These are phyloP conservation scores for Pachypsylla venusta DNA, from an alignment of 1,140 invertebrate species.

Conservation along the genomic window DNA sequence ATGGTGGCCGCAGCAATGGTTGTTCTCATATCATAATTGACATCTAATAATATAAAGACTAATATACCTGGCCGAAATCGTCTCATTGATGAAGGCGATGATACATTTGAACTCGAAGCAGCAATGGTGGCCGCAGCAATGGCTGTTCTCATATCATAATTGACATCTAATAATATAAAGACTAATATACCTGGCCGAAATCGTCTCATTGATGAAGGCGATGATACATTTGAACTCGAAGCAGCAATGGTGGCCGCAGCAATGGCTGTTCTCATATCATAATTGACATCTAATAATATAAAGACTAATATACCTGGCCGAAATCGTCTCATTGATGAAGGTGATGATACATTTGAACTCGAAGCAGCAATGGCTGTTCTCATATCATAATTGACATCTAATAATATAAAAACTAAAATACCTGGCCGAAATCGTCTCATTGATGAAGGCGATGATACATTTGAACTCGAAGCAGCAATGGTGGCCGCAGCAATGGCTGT, in stretches of 20 bases:
- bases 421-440: slow-evolving; percentile 39
- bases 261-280: slow-evolving; percentile 48
- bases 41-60: no score
- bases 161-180: no score
- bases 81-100: slow-evolving; percentile 55
- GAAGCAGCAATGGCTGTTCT: slow-evolving; percentile 41
- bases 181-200: slow-evolving; percentile 32
- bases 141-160: slow-evolving; percentile 49
- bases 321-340: slow-evolving; percentile 48
- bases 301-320: slow-evolving; percentile 28
- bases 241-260: slow-evolving; percentile 29
- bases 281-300: no score
- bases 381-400: no score
- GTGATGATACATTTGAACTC: slow-evolving; percentile 52
- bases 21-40: slow-evolving; percentile 50
- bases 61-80: slow-evolving; percentile 34
- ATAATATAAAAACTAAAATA: neutral
- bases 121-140: slow-evolving; percentile 32
- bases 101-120: slow-evolving; percentile 45
- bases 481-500: slow-evolving; percentile 40
- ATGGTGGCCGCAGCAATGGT: slow-evolving; percentile 36
- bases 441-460: slow-evolving; percentile 57
- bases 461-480: slow-evolving; percentile 38
- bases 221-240: slow-evolving; percentile 50
- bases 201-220: slow-evolving; percentile 50